These are phyloP conservation scores for Jaculus jaculus DNA, from an alignment of 2,113 vertebrate species.

Conservation along the genomic window DNA sequence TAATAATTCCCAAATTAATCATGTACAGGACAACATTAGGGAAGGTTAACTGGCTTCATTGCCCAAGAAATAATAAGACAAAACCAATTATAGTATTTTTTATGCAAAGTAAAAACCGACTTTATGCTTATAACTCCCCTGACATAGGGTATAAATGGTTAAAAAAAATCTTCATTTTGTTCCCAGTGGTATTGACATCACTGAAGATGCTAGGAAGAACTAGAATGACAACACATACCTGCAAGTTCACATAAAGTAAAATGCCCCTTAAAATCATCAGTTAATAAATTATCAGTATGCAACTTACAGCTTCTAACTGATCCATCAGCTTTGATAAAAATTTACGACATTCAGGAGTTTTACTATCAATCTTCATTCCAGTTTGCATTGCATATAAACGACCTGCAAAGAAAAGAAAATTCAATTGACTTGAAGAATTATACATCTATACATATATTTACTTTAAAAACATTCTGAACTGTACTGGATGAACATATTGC, in stretches of 20 bases:
- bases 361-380: constrained; percentile 98
- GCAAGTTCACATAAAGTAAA: constrained; percentile 38
- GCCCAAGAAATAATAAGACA: constrained; percentile 2
- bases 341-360: constrained; percentile 96
- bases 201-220: background rate
- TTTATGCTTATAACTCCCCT: background rate
- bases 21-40: background rate
- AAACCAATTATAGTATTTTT: background rate
- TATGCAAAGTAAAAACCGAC: background rate
- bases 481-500: too few relatives aligned
- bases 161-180: background rate
- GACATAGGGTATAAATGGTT: background rate
- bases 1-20: background rate
- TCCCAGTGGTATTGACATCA: background rate
- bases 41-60: background rate
- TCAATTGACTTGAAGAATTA: background rate
- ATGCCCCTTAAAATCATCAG: constrained; percentile 44
- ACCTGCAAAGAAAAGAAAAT: constrained; percentile 85
- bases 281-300: constrained; percentile 44
- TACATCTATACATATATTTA: background rate
- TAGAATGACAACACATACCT: background rate
- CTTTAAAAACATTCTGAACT: background rate
- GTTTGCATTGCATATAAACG: constrained; percentile 97
- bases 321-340: constrained; percentile 98
- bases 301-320: constrained; percentile 95